A percentile compares a stretch with the other conserved stretches of the same genome.
Conservation (phyloP, 2,797 vertebrate genomes). For the Oryzias dopingdopingensis region DNA sequence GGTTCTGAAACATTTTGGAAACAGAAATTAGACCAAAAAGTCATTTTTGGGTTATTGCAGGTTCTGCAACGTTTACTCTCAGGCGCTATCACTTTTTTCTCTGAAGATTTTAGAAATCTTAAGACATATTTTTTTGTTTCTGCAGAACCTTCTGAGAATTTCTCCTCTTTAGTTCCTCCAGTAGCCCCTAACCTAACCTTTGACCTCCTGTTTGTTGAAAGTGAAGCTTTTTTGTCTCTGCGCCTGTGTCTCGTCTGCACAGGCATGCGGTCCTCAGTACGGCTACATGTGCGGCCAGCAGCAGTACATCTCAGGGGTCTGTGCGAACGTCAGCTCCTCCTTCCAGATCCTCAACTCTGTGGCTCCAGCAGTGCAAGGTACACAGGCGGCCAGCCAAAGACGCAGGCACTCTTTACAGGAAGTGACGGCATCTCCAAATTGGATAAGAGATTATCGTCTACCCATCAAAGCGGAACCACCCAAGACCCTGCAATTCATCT, state of each 20-base stretch:
- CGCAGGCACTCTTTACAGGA: conserved; percentile 6
- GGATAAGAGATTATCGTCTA: conserved; percentile 44
- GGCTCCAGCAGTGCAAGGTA: conserved; percentile 77
- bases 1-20: conserved; percentile 1
- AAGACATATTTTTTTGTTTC: conserved; percentile 26
- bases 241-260: conserved; percentile 43
- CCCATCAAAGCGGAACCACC: conserved; percentile 37
- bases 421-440: conserved; percentile 14
- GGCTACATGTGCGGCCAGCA: conserved; percentile 92
- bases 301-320: conserved; percentile 93
- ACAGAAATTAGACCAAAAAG: conserved; percentile 27
- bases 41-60: conserved; percentile 52
- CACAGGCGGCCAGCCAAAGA: neutral
- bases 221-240: conserved; percentile 38
- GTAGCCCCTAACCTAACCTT: conserved; percentile 37
- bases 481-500: conserved; percentile 33
- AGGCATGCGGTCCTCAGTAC: conserved; percentile 97
- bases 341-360: conserved; percentile 90
- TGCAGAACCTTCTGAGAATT: conserved; percentile 32
- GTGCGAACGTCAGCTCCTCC: conserved; percentile 90
- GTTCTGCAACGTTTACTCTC: conserved; percentile 28
- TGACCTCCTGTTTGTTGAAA: conserved; percentile 54
- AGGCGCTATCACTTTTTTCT: conserved; percentile 4
- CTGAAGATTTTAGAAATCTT: conserved; percentile 14
- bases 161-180: conserved; percentile 55